Evolutionary conservation across 2,888 invertebrate species (phyloP).

Genomic region (Sinopyrophorus schimmeli): DNA sequence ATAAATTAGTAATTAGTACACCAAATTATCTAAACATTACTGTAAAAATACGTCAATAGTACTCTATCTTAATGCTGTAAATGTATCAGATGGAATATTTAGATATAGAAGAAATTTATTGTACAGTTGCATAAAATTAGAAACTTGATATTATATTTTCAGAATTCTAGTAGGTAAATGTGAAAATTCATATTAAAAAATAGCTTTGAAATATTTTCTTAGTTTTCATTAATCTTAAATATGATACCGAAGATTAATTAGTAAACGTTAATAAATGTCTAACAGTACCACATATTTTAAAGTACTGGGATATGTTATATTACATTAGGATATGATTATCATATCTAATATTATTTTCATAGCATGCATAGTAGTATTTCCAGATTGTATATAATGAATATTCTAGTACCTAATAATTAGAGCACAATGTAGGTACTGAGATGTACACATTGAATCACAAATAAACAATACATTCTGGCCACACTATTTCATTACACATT

Average conservation of each 20-base stretch:
- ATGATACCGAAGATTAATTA: slow-evolving; percentile 11
- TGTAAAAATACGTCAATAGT: slow-evolving; percentile 26
- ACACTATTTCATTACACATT: too few species aligned
- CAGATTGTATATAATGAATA: background rate
- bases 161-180: background rate
- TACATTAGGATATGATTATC: slow-evolving; percentile 24
- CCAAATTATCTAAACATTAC: slow-evolving; percentile 22
- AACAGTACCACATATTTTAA: too few species aligned
- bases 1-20: slow-evolving; percentile 26
- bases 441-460: too few species aligned
- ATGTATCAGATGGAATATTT: slow-evolving; percentile 9
- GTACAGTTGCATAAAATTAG: background rate
- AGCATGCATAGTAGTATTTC: background rate
- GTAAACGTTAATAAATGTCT: slow-evolving; percentile 10
- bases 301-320: slow-evolving; percentile 21
- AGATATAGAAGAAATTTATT: slow-evolving; percentile 1
- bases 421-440: too few species aligned
- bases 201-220: slow-evolving; percentile 12
- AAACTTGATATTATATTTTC: too few species aligned
- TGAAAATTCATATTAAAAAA: slow-evolving; percentile 22
- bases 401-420: too few species aligned
- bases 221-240: background rate
- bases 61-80: slow-evolving; percentile 9
- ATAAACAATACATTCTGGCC: too few species aligned
- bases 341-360: too few species aligned